Evolutionary conservation across 1,140 invertebrate genomes (phyloP).

Genomic region (Lordiphosa mommai): DNA sequence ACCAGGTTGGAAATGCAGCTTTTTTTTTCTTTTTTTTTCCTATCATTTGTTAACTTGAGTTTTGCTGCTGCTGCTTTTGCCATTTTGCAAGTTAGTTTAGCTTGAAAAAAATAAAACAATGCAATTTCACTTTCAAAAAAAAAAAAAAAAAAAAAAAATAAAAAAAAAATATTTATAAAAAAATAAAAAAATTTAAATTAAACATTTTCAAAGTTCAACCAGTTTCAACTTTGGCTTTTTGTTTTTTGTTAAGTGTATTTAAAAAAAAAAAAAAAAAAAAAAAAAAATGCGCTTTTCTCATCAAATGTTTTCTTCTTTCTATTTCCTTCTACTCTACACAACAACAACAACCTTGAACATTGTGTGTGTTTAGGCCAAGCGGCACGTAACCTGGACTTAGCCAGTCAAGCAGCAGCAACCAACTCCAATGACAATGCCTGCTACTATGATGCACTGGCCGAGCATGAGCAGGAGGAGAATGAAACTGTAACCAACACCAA

Average conservation of each 20-base stretch:
- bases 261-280: background rate
- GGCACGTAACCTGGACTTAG: background rate
- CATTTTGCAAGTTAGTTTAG: slow-evolving; percentile 19
- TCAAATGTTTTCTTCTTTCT: slow-evolving; percentile 73
- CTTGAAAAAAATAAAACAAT: background rate
- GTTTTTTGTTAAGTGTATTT: slow-evolving; percentile 42
- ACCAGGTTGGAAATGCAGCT: too few relatives aligned
- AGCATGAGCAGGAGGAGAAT: slow-evolving; percentile 37
- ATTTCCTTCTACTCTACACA: slow-evolving; percentile 57
- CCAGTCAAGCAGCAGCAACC: slow-evolving; percentile 4
- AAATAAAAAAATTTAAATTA: slow-evolving; percentile 20
- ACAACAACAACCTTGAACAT: too few relatives aligned
- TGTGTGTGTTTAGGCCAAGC: background rate
- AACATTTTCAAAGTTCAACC: slow-evolving; percentile 32
- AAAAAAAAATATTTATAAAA: too few relatives aligned
- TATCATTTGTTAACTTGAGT: too few relatives aligned
- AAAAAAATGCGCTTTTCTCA: slow-evolving; percentile 73
- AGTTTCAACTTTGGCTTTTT: slow-evolving; percentile 77
- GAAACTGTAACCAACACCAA: background rate
- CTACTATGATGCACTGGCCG: slow-evolving; percentile 71
- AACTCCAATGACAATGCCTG: slow-evolving; percentile 57
- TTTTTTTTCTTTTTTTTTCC: too few relatives aligned
- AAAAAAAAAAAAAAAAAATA: background rate
- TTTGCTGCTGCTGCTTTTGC: slow-evolving; percentile 19
- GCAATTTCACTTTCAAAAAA: slow-evolving; percentile 5